phyloP scores from a whole-genome alignment of 92 coral and sea anemone genomes.

The Zoanthus sansibaricus region DNA sequence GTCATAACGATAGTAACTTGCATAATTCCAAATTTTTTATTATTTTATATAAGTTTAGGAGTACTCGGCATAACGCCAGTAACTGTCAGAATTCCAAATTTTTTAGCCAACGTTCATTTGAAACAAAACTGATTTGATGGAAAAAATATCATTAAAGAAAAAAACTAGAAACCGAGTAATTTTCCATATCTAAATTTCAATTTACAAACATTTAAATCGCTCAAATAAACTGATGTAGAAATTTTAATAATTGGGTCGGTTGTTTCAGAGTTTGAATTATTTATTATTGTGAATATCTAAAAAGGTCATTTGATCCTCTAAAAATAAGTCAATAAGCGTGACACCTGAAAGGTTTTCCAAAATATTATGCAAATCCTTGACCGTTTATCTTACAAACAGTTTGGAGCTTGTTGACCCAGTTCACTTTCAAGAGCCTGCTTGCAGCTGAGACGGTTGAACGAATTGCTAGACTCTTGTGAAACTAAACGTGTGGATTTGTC shows the following conservation, averaged over 20 bases:
- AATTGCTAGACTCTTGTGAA: neutral
- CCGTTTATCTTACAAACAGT: slow-evolving; percentile 17
- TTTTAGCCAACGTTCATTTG: too few species aligned
- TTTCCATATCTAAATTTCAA: too few species aligned
- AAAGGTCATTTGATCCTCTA: slow-evolving; percentile 44
- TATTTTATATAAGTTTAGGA: too few species aligned
- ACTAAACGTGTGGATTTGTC: neutral
- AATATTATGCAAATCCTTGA: slow-evolving; percentile 50
- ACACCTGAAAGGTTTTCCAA: slow-evolving; percentile 30
- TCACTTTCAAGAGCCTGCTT: neutral
- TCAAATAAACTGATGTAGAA: too few species aligned
- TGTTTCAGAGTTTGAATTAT: slow-evolving; percentile 7
- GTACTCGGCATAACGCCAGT: too few species aligned
- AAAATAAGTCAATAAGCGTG: slow-evolving; percentile 16
- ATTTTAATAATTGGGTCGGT: neutral
- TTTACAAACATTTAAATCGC: too few species aligned
- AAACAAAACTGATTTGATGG: too few species aligned
- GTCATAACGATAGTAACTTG: too few species aligned
- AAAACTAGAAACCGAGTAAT: too few species aligned
- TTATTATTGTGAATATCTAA: slow-evolving; percentile 13
- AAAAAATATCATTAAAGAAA: too few species aligned
- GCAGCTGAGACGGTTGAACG: neutral
- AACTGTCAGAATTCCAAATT: too few species aligned
- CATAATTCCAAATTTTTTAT: too few species aligned
- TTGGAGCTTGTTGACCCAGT: slow-evolving; percentile 18